These are phyloP conservation scores for Caenorhabditis virilis DNA, from an alignment of 2,888 invertebrate species.

Conservation along the genomic window DNA sequence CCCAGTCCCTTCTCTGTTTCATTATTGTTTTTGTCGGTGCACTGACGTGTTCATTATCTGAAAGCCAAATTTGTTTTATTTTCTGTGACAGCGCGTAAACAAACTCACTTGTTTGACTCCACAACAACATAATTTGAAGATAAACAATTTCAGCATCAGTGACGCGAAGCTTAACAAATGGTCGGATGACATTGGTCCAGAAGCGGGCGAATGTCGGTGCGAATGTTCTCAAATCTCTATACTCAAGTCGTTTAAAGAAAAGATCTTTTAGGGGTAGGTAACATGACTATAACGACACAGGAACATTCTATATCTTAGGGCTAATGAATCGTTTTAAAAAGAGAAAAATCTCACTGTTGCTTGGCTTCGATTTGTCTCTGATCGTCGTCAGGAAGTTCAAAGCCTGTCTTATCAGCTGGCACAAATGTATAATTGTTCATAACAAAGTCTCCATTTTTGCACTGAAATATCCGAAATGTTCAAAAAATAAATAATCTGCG, in stretches of 20 bases:
- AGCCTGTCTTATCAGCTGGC: conserved; percentile 57
- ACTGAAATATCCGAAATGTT: too few species aligned
- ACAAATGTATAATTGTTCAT: conserved; percentile 66
- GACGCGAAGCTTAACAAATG: conserved; percentile 55
- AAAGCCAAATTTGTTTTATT: conserved; percentile 1
- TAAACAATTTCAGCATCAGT: conserved; percentile 64
- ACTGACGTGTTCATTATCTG: conserved; percentile 55
- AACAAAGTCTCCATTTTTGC: conserved; percentile 53
- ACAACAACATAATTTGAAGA: conserved; percentile 60
- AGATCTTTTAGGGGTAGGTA: conserved; percentile 28
- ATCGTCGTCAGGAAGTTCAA: conserved; percentile 59
- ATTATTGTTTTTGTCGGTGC: conserved; percentile 42
- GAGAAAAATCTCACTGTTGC: conserved; percentile 40
- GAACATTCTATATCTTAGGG: conserved; percentile 9
- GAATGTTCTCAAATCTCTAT: conserved; percentile 55
- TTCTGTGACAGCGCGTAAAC: not conserved
- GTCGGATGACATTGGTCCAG: conserved; percentile 60
- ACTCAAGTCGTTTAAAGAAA: conserved; percentile 2
- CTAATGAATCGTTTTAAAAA: not conserved
- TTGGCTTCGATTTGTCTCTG: conserved; percentile 49
- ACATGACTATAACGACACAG: conserved; percentile 32
- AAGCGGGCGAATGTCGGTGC: conserved; percentile 58
- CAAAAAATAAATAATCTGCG: too few species aligned
- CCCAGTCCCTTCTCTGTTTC: conserved; percentile 55
- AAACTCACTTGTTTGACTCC: conserved; percentile 52